Evolutionary conservation across 2,797 vertebrate species (phyloP), one percentile per base, ranked within the genome.

Genomic region (Pelobates cultripes): DNA sequence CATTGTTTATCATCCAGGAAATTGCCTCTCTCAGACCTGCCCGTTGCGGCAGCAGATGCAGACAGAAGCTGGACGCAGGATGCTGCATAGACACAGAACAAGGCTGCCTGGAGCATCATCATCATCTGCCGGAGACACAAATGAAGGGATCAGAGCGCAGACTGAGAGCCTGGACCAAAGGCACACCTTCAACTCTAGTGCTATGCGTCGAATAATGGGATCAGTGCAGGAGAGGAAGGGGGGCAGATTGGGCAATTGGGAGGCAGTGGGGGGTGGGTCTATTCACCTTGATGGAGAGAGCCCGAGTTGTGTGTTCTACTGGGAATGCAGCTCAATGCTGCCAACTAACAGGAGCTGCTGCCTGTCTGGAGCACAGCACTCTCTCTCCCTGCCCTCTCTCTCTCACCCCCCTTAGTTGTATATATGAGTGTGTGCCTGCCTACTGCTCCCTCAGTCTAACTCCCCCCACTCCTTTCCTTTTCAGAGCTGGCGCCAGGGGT

Each of bases 1-100:
- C 97, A 97, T 93, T 93, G 93, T 88, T 97, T 96, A 91, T 98
- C 96, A 87, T 98, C 97, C 94, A 98, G 92, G 90, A 97, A 97
- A 98, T 97, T 97, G 75, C 96, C 94, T 93, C 92, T 93, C 92
- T 96, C 95, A 81, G 95, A 91, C 88, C 94, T 94, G 88, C 93
- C 94, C 81, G 89, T 89, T 75, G 86, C 86, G 53, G 85, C 89
- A 17, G 74, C 77, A 47, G 86, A 85, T n/a, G 81, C 81, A 45
- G 75, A 86, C 55, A 87, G 89, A 79, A 91, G 92, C 88, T 93
- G 92, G 89, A 86, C 93, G 90, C 92, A 92, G 87, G 93, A 91
- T 84, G 94, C 94, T 91, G 95, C 93, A 85, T 92, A 96, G 90
- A 96, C 91, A 86, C 94, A 96, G 89, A 95, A 86, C 84, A 96